Evolutionary conservation across 2,113 vertebrate species (phyloP).

Genomic region (Sclerurus mexicanus): DNA sequence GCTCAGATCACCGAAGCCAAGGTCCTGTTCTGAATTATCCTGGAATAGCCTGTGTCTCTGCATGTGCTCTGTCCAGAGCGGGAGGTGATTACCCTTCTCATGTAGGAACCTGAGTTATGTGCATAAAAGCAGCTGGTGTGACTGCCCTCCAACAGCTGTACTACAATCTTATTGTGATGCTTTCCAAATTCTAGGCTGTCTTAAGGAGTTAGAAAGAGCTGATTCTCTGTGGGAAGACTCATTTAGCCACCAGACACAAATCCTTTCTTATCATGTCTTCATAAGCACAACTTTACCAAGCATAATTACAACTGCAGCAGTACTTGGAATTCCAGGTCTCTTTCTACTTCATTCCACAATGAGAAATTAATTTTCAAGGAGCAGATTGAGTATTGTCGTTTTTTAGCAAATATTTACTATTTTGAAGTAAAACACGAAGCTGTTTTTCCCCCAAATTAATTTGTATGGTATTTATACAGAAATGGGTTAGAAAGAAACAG

Average conservation of each 20-base stretch:
- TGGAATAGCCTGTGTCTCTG: background rate
- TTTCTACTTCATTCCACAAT: background rate
- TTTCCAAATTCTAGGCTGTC: background rate
- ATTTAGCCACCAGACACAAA: background rate
- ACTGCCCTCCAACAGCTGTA: background rate
- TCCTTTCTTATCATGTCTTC: background rate
- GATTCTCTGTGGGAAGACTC: background rate
- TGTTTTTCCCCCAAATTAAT: rapidly evolving
- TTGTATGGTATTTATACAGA: background rate
- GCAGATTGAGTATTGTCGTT: background rate
- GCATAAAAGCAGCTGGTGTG: background rate
- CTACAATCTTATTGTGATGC: background rate
- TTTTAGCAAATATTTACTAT: background rate
- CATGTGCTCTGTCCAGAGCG: background rate
- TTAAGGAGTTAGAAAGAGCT: background rate
- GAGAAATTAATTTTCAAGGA: background rate
- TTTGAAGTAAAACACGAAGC: background rate
- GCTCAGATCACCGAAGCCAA: background rate
- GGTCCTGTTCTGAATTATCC: background rate
- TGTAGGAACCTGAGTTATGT: background rate
- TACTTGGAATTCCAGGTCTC: background rate
- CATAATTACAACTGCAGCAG: background rate
- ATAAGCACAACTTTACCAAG: background rate
- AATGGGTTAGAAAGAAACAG: background rate
- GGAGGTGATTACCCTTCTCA: background rate